Conservation (phyloP, 2,113 vertebrate genomes). For the Megalops atlanticus region DNA sequence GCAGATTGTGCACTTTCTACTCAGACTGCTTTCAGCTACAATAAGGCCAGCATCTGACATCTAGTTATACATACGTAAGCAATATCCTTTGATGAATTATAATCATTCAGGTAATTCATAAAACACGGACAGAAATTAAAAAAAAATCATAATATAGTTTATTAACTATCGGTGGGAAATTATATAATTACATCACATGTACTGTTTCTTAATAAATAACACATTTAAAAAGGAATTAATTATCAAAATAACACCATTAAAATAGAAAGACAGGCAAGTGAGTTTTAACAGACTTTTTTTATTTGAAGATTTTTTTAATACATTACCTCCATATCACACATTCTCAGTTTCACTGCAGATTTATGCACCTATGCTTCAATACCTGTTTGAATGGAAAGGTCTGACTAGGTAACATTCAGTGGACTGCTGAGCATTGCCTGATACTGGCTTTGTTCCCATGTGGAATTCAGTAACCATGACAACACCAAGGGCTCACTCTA, state of each 20-base stretch:
- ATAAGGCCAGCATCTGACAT: not conserved
- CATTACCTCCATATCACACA: slow-evolving; percentile 7
- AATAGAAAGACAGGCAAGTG: too few species aligned
- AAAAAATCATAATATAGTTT: too few species aligned
- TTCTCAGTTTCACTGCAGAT: not conserved
- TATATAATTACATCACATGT: too few species aligned
- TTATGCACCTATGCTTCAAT: not conserved
- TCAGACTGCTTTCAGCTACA: not conserved
- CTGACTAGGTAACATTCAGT: not conserved
- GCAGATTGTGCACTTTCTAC: not conserved
- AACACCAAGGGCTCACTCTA: slow-evolving; percentile 38
- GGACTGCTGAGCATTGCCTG: not conserved
- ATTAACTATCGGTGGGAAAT: too few species aligned
- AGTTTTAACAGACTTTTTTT: not conserved
- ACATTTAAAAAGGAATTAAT: too few species aligned
- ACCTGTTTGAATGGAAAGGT: not conserved
- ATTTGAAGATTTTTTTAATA: slow-evolving; percentile 17
- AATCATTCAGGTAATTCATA: too few species aligned
- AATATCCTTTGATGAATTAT: not conserved
- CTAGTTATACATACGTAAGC: not conserved
- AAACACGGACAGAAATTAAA: too few species aligned
- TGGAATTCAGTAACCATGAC: slow-evolving; percentile 52
- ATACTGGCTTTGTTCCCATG: not conserved
- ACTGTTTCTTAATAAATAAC: too few species aligned
- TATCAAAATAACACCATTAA: too few species aligned